Base-by-base conservation (phyloP, 2,797 vertebrate genomes). In the Leptatherina wallacei region DNA sequence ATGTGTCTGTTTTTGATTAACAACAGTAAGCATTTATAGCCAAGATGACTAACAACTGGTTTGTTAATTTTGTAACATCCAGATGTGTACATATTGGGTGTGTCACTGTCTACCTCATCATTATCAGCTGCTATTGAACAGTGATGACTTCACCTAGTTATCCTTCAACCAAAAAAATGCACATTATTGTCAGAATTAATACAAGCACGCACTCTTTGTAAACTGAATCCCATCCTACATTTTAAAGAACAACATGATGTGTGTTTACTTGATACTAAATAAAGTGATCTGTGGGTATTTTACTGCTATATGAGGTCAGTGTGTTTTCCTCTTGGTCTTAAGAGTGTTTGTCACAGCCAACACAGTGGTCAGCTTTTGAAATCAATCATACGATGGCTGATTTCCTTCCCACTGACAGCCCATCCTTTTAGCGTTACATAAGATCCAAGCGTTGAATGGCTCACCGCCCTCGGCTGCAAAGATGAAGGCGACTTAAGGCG, bases 21-120 rank as follows among this genome's bases (percentile, higher is more conserved):
- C 75, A 42, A 72, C 60, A 63, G 52, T 70, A 73, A 59, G 77
- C 85, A 52, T 84, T 61, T 82, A 82, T 80, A 81, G 68, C 80
- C 49, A 79, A 63, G 78, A 57, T 77, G 72, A 69, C 72, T 59
- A 77, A 81, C 73, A 73, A 65, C 62, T 77, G 85, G 58, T 67
- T 65, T 77, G 67, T 85, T 83, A 57, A 77, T 70, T 55, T 1
- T 51, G 69, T 54, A 79, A 79, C 87, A 83, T 85, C 69, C 85
- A 83, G 66, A 80, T 92, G 83, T 92, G 85, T 89, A 88, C 77
- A 89, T 92, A 87, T 77, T 90, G 82, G 85, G 71, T 90, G 85
- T 94, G 82, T 95, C 87, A 80, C 92, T 93, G 94, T 95, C 95
- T 95, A 95, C 95, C 95, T 95, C 94, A 95, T 91, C 89, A 87